phyloP scores from a whole-genome alignment of 2,797 vertebrate species.

The Acanthornis magna region DNA sequence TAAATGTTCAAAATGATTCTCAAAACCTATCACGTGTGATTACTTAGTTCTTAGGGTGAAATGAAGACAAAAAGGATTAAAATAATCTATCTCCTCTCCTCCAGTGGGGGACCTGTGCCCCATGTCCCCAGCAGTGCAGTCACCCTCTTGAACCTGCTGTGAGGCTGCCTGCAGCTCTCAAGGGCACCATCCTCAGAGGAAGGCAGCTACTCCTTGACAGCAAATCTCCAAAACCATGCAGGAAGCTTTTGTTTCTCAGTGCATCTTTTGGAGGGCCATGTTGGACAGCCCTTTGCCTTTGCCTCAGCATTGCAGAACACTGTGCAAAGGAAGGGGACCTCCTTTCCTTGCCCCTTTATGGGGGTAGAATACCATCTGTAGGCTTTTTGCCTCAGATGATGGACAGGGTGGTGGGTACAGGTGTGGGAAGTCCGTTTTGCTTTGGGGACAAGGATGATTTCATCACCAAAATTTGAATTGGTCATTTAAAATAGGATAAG shows the following conservation, averaged over 20 bases:
- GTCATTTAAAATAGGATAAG: background rate
- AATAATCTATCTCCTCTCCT: background rate
- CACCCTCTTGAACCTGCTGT: background rate
- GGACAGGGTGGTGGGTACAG: background rate
- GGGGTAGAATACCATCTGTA: background rate
- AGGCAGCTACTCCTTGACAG: background rate
- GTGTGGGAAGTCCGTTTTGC: background rate
- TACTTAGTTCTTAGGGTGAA: background rate
- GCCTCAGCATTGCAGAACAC: background rate
- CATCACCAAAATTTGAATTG: background rate
- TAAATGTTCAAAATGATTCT: background rate
- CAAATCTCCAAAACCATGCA: background rate
- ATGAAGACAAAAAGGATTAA: background rate
- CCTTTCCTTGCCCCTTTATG: background rate
- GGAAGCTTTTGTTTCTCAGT: background rate
- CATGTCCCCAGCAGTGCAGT: background rate
- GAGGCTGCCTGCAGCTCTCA: background rate
- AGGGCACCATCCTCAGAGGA: background rate
- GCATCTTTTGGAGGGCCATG: accelerated
- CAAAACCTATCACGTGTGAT: background rate
- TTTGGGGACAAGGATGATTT: background rate
- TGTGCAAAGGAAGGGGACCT: background rate
- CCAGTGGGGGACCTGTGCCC: background rate
- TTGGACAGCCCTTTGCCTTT: background rate
- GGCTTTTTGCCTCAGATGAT: background rate